Conservation (phyloP, 2,888 invertebrate species). For the Ichneumoninae sp. region DNA sequence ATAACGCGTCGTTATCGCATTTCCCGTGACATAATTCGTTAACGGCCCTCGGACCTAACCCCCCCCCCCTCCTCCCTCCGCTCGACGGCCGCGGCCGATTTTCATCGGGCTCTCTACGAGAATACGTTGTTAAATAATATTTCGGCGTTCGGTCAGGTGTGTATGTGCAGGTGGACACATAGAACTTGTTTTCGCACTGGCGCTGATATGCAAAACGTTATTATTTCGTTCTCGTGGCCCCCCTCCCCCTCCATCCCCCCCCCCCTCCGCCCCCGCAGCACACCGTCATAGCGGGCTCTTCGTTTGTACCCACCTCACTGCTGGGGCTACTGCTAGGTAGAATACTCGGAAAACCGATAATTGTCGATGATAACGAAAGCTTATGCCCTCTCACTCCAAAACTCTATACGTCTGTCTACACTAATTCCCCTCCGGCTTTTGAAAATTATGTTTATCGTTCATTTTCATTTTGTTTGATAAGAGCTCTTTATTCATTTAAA, state of each 20-base stretch:
- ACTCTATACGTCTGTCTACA: conserved; percentile 14
- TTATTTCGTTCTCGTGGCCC: conserved; percentile 51
- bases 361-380: conserved; percentile 60
- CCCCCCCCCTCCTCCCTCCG: conserved; percentile 4
- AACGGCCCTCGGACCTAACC: conserved; percentile 19
- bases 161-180: neutral
- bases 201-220: conserved; percentile 52
- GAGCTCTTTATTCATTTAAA: neutral
- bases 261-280: neutral
- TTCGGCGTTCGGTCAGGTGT: conserved; percentile 35
- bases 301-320: neutral
- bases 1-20: conserved; percentile 59
- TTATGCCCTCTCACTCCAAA: conserved; percentile 48
- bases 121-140: conserved; percentile 62
- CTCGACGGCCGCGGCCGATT: conserved; percentile 18
- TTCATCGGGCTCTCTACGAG: conserved; percentile 50
- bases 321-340: neutral
- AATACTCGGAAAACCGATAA: conserved; percentile 57
- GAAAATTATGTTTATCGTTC: conserved; percentile 2
- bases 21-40: conserved; percentile 62
- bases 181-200: conserved; percentile 48
- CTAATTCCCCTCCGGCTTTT: neutral
- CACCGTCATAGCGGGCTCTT: conserved; percentile 17
- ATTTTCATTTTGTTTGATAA: conserved; percentile 5
- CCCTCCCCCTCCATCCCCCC: neutral